Evolutionary conservation across 2,113 vertebrate genomes (phyloP).

Genomic region (Deroptyus accipitrinus): DNA sequence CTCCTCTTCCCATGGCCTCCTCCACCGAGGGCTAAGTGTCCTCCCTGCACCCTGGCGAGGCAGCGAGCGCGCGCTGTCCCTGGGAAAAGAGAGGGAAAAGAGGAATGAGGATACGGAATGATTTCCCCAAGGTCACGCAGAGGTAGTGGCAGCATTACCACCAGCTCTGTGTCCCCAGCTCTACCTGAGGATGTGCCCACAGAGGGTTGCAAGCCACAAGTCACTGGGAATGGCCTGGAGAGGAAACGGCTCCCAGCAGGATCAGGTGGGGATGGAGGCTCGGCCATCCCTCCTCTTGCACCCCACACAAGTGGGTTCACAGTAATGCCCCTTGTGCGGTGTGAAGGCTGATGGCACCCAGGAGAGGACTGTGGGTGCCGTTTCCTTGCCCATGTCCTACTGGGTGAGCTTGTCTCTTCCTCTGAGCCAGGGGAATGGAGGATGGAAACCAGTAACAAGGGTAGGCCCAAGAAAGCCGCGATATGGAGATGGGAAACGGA

Average conservation of each 20-base stretch:
- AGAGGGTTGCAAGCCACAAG: neutral
- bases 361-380: neutral
- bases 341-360: neutral
- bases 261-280: neutral
- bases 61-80: fast-evolving
- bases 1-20: neutral
- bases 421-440: neutral
- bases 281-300: fast-evolving
- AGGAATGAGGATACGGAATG: neutral
- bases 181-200: neutral
- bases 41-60: fast-evolving
- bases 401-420: neutral
- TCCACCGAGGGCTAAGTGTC: fast-evolving
- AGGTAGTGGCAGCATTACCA: neutral
- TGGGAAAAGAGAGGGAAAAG: neutral
- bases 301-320: neutral
- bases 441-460: fast-evolving
- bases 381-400: fast-evolving
- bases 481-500: neutral
- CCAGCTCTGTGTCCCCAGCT: neutral
- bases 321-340: neutral
- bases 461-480: neutral
- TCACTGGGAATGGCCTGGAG: fast-evolving
- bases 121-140: slow-evolving; percentile 40
- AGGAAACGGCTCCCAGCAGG: neutral